These are phyloP conservation scores for Halesus radiatus DNA, from an alignment of 1,140 invertebrate species.

Conservation along the genomic window DNA sequence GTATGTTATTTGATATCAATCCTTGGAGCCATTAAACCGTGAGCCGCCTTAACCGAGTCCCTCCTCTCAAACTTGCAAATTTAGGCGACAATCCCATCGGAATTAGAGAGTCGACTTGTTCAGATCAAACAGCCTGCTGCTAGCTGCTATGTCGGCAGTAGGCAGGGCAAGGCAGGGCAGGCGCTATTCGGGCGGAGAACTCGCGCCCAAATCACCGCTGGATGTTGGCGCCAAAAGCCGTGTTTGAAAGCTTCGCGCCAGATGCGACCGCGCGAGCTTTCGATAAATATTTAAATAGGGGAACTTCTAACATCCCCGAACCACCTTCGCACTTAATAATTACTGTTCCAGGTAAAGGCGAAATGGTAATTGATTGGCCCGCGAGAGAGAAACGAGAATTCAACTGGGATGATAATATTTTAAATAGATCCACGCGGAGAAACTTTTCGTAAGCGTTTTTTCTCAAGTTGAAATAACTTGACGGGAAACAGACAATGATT, in stretches of 20 bases:
- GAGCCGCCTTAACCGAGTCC: constrained; percentile 8
- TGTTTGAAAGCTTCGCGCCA: constrained; percentile 37
- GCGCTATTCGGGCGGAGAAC: constrained; percentile 4
- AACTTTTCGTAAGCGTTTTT: background rate
- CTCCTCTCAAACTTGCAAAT: constrained; percentile 29
- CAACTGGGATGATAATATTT: constrained; percentile 1
- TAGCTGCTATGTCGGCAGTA: background rate
- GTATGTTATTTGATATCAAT: too few relatives aligned
- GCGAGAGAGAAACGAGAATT: background rate
- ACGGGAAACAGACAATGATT: constrained; percentile 3
- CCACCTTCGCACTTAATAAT: constrained; percentile 51
- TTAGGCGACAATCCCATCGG: constrained; percentile 24
- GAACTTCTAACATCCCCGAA: constrained; percentile 50
- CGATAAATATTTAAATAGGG: constrained; percentile 57
- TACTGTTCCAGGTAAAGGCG: constrained; percentile 42
- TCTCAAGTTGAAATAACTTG: constrained; percentile 18
- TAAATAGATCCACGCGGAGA: constrained; percentile 8
- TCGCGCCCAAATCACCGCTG: constrained; percentile 2
- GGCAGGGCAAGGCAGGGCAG: background rate
- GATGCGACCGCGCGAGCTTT: constrained; percentile 44
- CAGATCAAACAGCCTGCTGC: constrained; percentile 5
- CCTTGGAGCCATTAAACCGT: too few relatives aligned
- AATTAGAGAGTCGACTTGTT: constrained; percentile 19
- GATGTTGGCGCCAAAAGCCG: constrained; percentile 36
- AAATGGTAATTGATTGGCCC: constrained; percentile 35